These are phyloP conservation scores for Aspidoscelis tigris DNA, from an alignment of 2,113 vertebrate genomes.

Conservation along the genomic window DNA sequence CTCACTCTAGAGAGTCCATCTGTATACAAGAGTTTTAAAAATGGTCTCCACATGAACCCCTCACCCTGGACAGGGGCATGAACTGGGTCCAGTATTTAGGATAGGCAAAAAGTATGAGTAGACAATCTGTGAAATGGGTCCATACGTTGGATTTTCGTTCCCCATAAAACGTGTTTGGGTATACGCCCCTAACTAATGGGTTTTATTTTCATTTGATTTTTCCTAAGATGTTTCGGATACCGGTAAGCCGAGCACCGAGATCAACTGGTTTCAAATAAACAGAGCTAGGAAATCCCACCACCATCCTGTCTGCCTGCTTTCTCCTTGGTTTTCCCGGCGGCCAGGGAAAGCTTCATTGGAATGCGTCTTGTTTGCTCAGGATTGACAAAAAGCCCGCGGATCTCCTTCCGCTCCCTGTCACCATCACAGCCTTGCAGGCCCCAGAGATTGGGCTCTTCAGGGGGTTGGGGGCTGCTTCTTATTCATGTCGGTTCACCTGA, in stretches of 20 bases:
- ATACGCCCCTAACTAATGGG: too few species aligned
- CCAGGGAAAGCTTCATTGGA: constrained; percentile 46
- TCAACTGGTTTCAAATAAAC: background rate
- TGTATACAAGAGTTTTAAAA: too few species aligned
- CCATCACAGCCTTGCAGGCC: background rate
- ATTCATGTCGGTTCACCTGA: constrained; percentile 20
- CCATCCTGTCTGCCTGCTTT: too few species aligned
- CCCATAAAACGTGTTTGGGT: too few species aligned
- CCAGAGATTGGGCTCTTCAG: background rate
- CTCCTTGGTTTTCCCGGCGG: constrained; percentile 48
- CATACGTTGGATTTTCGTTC: too few species aligned
- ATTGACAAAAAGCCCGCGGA: constrained; percentile 22
- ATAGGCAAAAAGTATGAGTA: too few species aligned
- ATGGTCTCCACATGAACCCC: too few species aligned
- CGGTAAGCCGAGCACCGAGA: background rate
- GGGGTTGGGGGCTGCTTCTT: background rate
- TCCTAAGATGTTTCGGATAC: background rate
- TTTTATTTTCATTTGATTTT: too few species aligned
- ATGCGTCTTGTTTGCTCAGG: background rate
- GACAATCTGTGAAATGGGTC: too few species aligned
- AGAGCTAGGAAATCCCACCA: background rate
- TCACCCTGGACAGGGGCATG: too few species aligned
- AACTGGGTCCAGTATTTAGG: too few species aligned
- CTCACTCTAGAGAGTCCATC: too few species aligned
- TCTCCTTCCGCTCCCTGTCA: background rate